Evolutionary conservation across 2,888 invertebrate species (phyloP), one percentile per base, ranked within the genome.

Genomic region (Xestia sexstrigata): DNA sequence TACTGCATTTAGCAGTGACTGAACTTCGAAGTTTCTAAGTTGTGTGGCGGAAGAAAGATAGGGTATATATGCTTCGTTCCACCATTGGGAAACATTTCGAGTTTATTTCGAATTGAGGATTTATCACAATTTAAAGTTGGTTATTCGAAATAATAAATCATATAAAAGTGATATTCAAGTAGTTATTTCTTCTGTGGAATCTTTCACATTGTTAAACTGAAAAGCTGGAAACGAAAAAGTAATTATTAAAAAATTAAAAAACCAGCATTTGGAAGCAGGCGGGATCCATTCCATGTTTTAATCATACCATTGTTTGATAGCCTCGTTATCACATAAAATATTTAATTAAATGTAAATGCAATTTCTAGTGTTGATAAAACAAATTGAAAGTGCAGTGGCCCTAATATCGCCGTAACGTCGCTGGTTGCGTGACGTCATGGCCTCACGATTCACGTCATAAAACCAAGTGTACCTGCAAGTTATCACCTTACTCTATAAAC

Each of bases 1-100:
- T 70, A 49, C 78, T 66, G 74, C 72, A 74, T 75, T 78, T 66
- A 66, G 26, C 42, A 30, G n/a, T 45, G 55, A 55, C 60, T 78
- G 62, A 65, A 69, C 69, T 62, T 72, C 72, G 45, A 72, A 70
- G 72, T 78, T 74, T 70, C 47, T 66, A 66, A 78, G 55, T 74
- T 71, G 58, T 71, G 55, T 65, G 45, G 47, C 15, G 62, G 70
- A 70, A 65, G 17, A n/a, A n/a, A 55, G 30, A 70, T 70, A 78
- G 65, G 70, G 78, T 17, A n/a, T n/a, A n/a, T n/a, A n/a, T 78
- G 78, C 3, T 8, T n/a, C 26, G 23, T 15, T 11, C 6, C 1
- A 13, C 2, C 17, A 49, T n/a, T 30, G 20, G 3, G 0, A 17
- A 49, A 15, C 17, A 49, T 49, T 49, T 20, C 17, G 20, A 47